Conservation (phyloP, 2,797 vertebrate species). For the Xyrichtys novacula region DNA sequence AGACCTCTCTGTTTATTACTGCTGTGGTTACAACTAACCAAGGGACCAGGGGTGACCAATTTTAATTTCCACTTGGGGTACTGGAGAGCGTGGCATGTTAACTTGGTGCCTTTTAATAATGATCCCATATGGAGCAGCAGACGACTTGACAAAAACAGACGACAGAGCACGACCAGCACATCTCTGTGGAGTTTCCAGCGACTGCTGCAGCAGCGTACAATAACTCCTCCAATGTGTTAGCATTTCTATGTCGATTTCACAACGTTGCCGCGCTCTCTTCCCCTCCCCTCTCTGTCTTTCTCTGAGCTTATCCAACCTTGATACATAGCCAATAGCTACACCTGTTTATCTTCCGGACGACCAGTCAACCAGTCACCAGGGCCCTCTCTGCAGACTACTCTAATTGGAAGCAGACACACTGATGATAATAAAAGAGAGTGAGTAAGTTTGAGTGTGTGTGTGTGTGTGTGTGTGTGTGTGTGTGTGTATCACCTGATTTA, state of each 20-base stretch:
- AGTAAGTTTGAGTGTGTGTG: constrained; percentile 18
- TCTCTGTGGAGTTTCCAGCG: constrained; percentile 71
- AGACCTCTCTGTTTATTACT: constrained; percentile 58
- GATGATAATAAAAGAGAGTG: constrained; percentile 65
- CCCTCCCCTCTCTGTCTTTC: constrained; percentile 29
- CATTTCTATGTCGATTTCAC: constrained; percentile 54
- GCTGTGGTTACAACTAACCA: constrained; percentile 59
- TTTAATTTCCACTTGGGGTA: constrained; percentile 78
- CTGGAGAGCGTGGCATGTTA: constrained; percentile 77
- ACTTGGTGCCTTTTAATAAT: constrained; percentile 82
- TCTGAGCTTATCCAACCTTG: constrained; percentile 74
- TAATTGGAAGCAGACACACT: constrained; percentile 79
- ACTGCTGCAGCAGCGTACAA: constrained; percentile 48
- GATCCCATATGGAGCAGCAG: constrained; percentile 75
- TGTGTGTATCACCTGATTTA: constrained; percentile 31
- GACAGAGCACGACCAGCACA: constrained; percentile 64
- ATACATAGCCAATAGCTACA: constrained; percentile 76
- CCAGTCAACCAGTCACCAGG: constrained; percentile 71
- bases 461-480: constrained; percentile 17
- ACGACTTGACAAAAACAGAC: constrained; percentile 80
- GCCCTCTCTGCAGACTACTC: constrained; percentile 64
- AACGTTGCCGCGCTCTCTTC: constrained; percentile 6
- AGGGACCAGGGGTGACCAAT: constrained; percentile 67
- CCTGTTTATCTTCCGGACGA: constrained; percentile 80
- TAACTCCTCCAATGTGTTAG: constrained; percentile 50